Base-by-base conservation (phyloP, 2,113 vertebrate species). In the Heterochromis multidens region DNA sequence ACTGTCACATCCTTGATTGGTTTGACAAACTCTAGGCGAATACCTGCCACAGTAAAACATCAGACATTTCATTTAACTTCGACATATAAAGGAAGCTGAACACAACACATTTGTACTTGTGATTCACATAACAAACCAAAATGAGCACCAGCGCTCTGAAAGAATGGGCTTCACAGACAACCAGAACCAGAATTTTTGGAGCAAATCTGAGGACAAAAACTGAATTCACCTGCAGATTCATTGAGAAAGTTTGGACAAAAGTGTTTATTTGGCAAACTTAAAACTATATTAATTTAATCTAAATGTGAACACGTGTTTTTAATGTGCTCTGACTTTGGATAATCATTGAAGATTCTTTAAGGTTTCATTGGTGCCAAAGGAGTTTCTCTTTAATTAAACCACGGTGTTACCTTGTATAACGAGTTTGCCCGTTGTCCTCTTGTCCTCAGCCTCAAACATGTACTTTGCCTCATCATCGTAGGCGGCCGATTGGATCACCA, bases 381-480 rank as follows among this genome's bases (percentile, higher is more conserved):
- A 67, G 59, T 33, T 61, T 37, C 11, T 10, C 9, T 40, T 11
- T 49, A 49, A 17, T 11, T 19, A 17, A 70, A 27, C 7, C 65
- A 70, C 8, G 14, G 14, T 1, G 2, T 92, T 92, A 98, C 98
- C 98, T 96, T 99, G 97, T 62, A 99, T 99, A 86, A 98, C 93
- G 14, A 99, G 94, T 91, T 99, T 99, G 87, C 89, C 97, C 27
- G 95, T 94, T 3, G 97, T 98, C 89, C 93, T 97, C 91, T 99
- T 99, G 91, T 99, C 98, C 92, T 99, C 99, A 0, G 98, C 98
- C 95, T 99, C 98, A 94, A 99, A 99, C 19, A 97, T 97, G 84
- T 99, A 99, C 92, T 99, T 99, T 13, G 97, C 98, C 92, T 99
- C 99, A 83, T 99, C 99, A 1, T 99, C 98, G 89, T 97, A 99